These are phyloP conservation scores for Casuarius casuarius DNA, from an alignment of 2,113 vertebrate genomes.

Conservation along the genomic window DNA sequence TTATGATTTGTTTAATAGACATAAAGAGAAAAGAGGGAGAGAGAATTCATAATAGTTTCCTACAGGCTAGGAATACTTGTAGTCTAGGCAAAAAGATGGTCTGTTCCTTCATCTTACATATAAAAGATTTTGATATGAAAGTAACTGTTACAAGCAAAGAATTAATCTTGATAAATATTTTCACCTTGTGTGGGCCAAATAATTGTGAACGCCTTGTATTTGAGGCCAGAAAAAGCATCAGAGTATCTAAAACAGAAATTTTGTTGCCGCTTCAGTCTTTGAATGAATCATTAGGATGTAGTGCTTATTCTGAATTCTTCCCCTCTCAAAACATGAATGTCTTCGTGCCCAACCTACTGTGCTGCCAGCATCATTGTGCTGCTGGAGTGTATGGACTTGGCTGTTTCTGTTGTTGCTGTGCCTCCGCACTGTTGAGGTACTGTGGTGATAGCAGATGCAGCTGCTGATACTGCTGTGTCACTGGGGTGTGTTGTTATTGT, in stretches of 20 bases:
- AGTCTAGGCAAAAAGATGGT: not conserved
- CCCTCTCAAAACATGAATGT: not conserved
- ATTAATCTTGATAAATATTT: not conserved
- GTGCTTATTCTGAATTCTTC: not conserved
- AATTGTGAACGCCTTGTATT: not conserved
- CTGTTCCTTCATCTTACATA: not conserved
- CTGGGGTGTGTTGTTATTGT: not conserved
- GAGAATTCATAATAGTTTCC: constrained; percentile 20
- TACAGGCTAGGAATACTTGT: constrained; percentile 21
- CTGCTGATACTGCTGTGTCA: not conserved
- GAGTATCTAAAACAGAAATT: not conserved
- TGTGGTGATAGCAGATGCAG: not conserved
- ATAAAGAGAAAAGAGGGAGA: constrained; percentile 7
- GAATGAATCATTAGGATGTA: fast-evolving
- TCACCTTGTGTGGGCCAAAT: not conserved
- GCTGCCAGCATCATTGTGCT: not conserved
- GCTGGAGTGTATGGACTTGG: not conserved
- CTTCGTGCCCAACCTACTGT: not conserved
- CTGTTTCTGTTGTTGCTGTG: not conserved
- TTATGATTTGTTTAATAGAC: constrained; percentile 26
- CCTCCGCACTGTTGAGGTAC: not conserved
- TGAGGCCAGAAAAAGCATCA: not conserved
- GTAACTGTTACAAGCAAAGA: not conserved
- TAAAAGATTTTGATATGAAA: not conserved
- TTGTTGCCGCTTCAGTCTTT: fast-evolving